Conservation (phyloP, 2,888 invertebrate genomes). For the Tanytarsus gracilentus region DNA sequence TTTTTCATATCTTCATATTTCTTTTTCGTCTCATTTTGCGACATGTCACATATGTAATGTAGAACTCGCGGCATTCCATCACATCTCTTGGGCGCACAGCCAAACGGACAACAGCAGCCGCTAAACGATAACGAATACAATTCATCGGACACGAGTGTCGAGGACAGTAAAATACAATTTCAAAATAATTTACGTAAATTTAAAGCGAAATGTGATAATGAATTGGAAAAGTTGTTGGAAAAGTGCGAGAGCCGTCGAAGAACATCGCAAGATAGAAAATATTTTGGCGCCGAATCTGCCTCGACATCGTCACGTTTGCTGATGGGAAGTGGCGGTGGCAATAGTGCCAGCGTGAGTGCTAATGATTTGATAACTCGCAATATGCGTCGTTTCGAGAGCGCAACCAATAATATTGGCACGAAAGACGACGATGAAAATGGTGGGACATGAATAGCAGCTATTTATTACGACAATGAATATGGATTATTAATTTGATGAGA, state of each 20-base stretch:
- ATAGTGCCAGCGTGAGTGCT: no score
- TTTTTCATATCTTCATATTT: not conserved
- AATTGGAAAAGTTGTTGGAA: slow-evolving; percentile 27
- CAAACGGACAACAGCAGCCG: slow-evolving; percentile 17
- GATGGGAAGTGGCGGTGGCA: not conserved
- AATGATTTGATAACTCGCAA: not conserved
- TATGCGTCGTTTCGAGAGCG: slow-evolving; percentile 14
- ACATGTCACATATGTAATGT: slow-evolving; percentile 6
- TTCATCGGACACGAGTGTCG: slow-evolving; percentile 26
- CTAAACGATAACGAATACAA: slow-evolving; percentile 22
- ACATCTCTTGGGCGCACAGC: slow-evolving; percentile 39
- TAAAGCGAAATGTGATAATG: slow-evolving; percentile 29
- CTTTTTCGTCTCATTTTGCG: not conserved
- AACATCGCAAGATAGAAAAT: slow-evolving; percentile 12
- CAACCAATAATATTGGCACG: slow-evolving; percentile 4
- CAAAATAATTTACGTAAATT: slow-evolving; percentile 29
- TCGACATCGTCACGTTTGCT: not conserved
- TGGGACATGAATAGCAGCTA: slow-evolving; percentile 18
- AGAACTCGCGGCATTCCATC: slow-evolving; percentile 46
- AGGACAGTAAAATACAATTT: slow-evolving; percentile 28
- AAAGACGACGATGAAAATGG: slow-evolving; percentile 25
- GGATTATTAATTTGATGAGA: slow-evolving; percentile 20
- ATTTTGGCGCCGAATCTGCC: not conserved
- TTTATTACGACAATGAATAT: slow-evolving; percentile 5
- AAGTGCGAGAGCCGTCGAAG: slow-evolving; percentile 24